phyloP scores from a whole-genome alignment of 2,113 vertebrate genomes.

The Sterrhoptilus dennistouni region DNA sequence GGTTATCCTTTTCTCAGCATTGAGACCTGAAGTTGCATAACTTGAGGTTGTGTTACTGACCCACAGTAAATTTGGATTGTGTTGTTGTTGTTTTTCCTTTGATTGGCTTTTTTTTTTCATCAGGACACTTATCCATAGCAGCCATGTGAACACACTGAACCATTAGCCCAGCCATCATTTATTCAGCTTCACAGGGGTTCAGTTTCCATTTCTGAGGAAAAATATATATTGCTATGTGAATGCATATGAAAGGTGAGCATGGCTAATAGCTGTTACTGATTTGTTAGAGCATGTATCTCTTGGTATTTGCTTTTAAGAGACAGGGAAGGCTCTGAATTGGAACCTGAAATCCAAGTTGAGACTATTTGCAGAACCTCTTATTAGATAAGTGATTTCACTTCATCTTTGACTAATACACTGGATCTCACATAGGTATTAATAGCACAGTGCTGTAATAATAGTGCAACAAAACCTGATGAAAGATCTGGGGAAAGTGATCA shows the following conservation, averaged over 20 bases:
- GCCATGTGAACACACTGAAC: background rate
- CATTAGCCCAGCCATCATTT: background rate
- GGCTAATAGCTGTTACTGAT: background rate
- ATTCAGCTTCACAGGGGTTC: background rate
- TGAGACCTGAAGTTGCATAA: background rate
- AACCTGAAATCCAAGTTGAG: background rate
- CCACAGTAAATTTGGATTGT: background rate
- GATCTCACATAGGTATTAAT: background rate
- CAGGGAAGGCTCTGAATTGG: background rate
- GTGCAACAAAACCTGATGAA: background rate
- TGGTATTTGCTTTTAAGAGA: background rate
- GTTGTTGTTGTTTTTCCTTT: background rate
- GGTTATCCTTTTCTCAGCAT: background rate
- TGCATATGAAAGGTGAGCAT: accelerated
- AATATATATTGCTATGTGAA: background rate
- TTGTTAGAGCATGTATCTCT: background rate
- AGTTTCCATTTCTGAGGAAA: background rate
- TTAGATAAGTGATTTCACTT: background rate
- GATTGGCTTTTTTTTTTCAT: background rate
- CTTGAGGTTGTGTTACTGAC: background rate
- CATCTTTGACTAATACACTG: background rate
- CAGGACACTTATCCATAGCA: background rate
- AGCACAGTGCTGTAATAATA: background rate
- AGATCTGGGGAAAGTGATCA: background rate
- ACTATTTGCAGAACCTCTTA: background rate